Conservation (phyloP, 23 tunicate genomes). For the Phallusia fumigata region DNA sequence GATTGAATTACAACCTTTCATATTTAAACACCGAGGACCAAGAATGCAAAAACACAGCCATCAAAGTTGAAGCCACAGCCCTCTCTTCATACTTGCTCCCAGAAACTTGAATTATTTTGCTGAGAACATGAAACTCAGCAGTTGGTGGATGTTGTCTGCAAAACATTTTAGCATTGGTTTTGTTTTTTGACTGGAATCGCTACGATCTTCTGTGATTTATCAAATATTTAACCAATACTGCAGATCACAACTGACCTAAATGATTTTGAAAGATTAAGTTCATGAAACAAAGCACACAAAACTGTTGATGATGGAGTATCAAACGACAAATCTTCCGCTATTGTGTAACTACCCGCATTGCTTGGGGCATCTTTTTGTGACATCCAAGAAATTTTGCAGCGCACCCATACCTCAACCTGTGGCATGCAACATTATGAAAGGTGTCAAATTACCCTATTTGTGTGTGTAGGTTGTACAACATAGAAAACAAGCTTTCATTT, state of each 20-base stretch:
- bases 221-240: no score
- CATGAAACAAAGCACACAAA: neutral
- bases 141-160: slow-evolving; percentile 1
- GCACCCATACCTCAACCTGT: neutral
- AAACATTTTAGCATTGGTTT: neutral
- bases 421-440: no score
- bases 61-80: neutral
- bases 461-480: no score
- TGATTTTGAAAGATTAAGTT: neutral
- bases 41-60: neutral
- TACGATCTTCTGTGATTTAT: no score
- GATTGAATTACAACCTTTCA: neutral
- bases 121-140: neutral
- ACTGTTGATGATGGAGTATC: neutral
- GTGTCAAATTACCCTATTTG: no score
- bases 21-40: neutral
- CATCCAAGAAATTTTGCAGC: neutral
- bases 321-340: neutral
- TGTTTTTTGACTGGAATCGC: no score
- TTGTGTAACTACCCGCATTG: neutral
- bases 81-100: neutral
- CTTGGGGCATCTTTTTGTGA: neutral
- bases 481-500: no score
- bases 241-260: neutral
- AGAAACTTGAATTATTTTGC: neutral